Conservation (phyloP, 2,888 invertebrate genomes). For the Dusona sp. region DNA sequence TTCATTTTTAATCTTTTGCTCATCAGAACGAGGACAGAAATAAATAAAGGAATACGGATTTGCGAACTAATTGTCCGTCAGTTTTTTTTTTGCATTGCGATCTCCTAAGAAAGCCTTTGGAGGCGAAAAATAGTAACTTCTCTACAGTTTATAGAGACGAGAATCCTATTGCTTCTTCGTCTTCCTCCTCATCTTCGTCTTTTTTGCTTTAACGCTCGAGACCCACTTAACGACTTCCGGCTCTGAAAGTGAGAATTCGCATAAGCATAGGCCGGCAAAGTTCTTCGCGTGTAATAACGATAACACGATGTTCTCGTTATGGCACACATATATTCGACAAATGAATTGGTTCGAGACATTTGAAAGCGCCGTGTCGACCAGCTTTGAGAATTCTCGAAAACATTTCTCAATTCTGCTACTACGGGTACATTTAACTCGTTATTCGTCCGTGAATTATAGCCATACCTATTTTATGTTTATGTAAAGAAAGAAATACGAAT, state of each 20-base stretch:
- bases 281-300: slow-evolving; percentile 46
- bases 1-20: not conserved
- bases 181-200: slow-evolving; percentile 17
- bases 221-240: slow-evolving; percentile 68
- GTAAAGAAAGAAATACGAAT: not conserved
- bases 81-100: not conserved
- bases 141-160: slow-evolving; percentile 35
- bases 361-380: slow-evolving; percentile 21
- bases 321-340: slow-evolving; percentile 54
- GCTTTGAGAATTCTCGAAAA: slow-evolving; percentile 51
- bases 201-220: slow-evolving; percentile 36
- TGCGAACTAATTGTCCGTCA: slow-evolving; percentile 46
- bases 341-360: slow-evolving; percentile 53
- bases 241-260: slow-evolving; percentile 58
- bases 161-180: slow-evolving; percentile 39
- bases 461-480: not conserved
- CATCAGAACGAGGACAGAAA: slow-evolving; percentile 8
- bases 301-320: slow-evolving; percentile 60
- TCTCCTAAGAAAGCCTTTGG: slow-evolving; percentile 29
- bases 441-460: not conserved
- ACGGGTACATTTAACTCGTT: not conserved
- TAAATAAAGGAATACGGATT: not conserved
- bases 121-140: slow-evolving; percentile 16
- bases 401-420: slow-evolving; percentile 16
- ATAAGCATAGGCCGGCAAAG: slow-evolving; percentile 6